Conservation (phyloP, 2,888 invertebrate species). For the Hymenopus coronatus region DNA sequence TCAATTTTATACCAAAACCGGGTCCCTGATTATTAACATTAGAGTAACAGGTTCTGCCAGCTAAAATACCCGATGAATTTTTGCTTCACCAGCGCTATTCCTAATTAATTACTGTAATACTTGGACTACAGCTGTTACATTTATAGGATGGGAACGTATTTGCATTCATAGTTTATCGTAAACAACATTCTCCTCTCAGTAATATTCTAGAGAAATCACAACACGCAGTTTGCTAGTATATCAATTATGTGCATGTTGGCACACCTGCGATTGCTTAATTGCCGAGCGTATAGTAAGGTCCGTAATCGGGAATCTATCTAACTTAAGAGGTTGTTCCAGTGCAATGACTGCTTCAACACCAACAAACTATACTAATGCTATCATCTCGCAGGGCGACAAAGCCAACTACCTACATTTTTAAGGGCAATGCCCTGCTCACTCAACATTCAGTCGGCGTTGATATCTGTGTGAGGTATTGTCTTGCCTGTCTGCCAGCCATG, state of each 20-base stretch:
- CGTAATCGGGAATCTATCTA: background rate
- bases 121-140: too few relatives aligned
- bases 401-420: background rate
- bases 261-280: background rate
- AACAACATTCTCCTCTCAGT: background rate
- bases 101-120: too few relatives aligned
- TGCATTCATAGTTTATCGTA: too few relatives aligned
- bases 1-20: too few relatives aligned
- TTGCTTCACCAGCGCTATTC: too few relatives aligned
- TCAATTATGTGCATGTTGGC: background rate
- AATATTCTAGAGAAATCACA: background rate
- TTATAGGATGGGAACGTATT: too few relatives aligned
- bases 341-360: background rate
- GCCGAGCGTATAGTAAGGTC: background rate
- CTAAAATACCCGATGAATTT: too few relatives aligned
- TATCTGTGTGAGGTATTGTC: background rate
- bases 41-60: too few relatives aligned
- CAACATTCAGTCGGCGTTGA: background rate
- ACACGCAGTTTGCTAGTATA: background rate
- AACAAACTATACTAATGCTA: background rate
- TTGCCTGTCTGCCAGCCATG: background rate
- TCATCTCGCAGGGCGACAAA: background rate
- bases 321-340: background rate
- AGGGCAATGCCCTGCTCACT: conserved; percentile 9
- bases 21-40: too few relatives aligned